Conservation (phyloP, 2,888 invertebrate genomes). For the Agonopterix arenella region DNA sequence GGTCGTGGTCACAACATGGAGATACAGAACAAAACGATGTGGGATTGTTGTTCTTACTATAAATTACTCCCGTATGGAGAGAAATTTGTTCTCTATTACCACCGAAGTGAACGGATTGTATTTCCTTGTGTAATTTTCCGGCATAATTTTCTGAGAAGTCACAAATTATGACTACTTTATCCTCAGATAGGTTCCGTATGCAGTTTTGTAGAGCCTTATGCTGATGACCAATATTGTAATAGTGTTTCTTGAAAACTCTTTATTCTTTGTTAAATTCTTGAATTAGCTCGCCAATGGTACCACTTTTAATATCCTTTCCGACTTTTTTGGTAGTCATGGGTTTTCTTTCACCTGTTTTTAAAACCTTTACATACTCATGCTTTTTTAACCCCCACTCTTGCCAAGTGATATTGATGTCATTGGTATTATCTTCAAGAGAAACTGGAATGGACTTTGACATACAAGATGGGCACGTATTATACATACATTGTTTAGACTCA, state of each 20-base stretch:
- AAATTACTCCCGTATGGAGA: background rate
- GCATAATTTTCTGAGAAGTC: slow-evolving; percentile 4
- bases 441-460: slow-evolving; percentile 9
- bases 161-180: slow-evolving; percentile 3
- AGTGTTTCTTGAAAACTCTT: background rate
- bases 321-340: too few relatives aligned
- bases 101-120: slow-evolving; percentile 9
- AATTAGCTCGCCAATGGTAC: too few relatives aligned
- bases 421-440: slow-evolving; percentile 10
- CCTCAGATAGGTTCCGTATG: background rate
- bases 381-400: too few relatives aligned
- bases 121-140: slow-evolving; percentile 8
- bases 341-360: too few relatives aligned
- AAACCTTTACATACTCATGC: too few relatives aligned
- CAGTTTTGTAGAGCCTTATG: background rate
- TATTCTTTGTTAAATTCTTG: too few relatives aligned
- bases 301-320: too few relatives aligned
- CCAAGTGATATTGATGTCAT: too few relatives aligned
- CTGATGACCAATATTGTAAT: background rate
- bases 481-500: slow-evolving; percentile 10
- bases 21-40: slow-evolving; percentile 6
- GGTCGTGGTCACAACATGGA: background rate
- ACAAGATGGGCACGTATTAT: slow-evolving; percentile 11
- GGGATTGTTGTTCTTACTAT: slow-evolving; percentile 8
- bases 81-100: background rate